Evolutionary conservation across 2,888 invertebrate genomes (phyloP), one percentile per base, ranked within the genome.

Genomic region (Unio delphinus): DNA sequence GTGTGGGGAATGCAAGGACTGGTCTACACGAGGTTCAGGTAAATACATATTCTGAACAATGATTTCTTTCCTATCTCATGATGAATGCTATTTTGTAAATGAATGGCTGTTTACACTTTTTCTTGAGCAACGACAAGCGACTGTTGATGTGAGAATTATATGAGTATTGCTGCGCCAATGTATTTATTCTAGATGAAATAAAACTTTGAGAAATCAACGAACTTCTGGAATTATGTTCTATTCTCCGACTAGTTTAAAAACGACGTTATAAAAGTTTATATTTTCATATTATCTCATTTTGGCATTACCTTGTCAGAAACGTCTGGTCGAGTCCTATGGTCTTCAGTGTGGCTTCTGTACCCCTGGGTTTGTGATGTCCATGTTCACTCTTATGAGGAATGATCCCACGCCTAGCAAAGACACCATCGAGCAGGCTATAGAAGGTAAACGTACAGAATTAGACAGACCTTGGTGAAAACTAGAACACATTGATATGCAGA

Each of bases 21-120:
- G 82, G 80, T 34, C 81, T 87, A 1, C 85, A 88, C 75, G 81
- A 83, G 11, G 73, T 88, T 57, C 87, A 88, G 83, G 86, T 86
- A 61, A 11, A 11, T 1, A 45, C n/a, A 45, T 2, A 45, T 45
- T 45, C 45, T 15, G 8, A 45, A 57, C n/a, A 34, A 26, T n/a
- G n/a, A 11, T 62, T 59, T 59, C 2, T 18, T 18, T 17, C 23
- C 0, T 15, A 59, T 59, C 4, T 11, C n/a, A 26, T 26, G 11
- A 3, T 45, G 11, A 45, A 11, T 15, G 4, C 15, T 15, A 45
- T 45, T 45, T 45, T 45, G 45, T 11, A 11, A 45, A 0, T 45
- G 15, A 15, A 1, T 15, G 11, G 3, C 45, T 45, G 0, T 45
- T 45, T 45, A 45, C 15, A 15, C 11, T 8, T 45, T 45, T 15